phyloP scores from a whole-genome alignment of 2,113 vertebrate species.

The Macroglossus sobrinus region DNA sequence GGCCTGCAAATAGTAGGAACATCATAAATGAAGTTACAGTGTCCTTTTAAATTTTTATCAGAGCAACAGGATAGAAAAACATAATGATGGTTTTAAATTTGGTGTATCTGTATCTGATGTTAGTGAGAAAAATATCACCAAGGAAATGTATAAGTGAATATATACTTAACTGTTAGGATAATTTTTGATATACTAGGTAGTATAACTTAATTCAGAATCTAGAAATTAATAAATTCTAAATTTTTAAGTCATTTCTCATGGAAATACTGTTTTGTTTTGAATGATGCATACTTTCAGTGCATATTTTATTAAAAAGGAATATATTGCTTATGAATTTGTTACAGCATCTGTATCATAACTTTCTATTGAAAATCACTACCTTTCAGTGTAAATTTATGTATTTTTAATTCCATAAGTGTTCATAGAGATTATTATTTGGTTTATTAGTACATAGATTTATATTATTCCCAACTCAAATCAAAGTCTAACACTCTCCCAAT shows the following conservation, averaged over 20 bases:
- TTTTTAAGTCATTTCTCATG: conserved; percentile 24
- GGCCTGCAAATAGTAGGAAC: neutral
- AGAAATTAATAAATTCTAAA: conserved; percentile 17
- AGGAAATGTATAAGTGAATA: neutral
- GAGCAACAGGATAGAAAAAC: conserved; percentile 1
- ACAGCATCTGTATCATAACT: neutral
- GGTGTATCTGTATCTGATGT: neutral
- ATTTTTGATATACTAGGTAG: neutral
- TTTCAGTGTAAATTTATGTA: neutral
- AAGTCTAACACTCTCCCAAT: neutral
- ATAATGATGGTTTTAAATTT: neutral
- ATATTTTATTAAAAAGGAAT: neutral
- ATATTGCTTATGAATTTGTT: neutral
- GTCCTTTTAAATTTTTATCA: neutral
- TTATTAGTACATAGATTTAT: neutral
- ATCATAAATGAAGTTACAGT: neutral
- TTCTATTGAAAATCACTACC: neutral
- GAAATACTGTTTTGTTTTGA: conserved; percentile 23
- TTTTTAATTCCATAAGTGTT: neutral
- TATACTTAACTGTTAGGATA: neutral
- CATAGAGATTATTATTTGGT: neutral
- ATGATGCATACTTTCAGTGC: neutral
- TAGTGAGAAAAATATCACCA: conserved; percentile 15
- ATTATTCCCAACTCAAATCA: neutral
- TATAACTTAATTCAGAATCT: neutral